Base-by-base conservation (phyloP, 2,888 invertebrate genomes). In the Parnassius glacialis region DNA sequence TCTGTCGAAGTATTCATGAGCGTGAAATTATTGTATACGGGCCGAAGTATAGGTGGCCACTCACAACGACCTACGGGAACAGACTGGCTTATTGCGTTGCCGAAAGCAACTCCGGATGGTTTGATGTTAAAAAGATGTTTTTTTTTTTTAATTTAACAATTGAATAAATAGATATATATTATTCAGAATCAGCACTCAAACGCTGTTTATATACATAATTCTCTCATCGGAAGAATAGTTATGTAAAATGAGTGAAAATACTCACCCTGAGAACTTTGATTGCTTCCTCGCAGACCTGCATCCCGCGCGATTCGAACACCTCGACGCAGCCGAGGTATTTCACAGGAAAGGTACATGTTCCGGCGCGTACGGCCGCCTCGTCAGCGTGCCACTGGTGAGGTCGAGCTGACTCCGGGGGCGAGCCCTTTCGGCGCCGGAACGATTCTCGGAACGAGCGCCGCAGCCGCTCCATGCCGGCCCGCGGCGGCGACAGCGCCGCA, bases 251-350 rank as follows among this genome's bases (percentile, higher is more conserved):
- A 34, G 34, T 34, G 34, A 34, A 7, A 34, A 1, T 34, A 92
- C 95, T 94, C 87, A 98, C 98, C 93, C 98, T 94, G 67, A 99
- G 94, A 70, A 98, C 97, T 93, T 99, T 99, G 67, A 99, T 94
- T 57, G 99, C 99, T 87, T 99, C 99, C 87, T 99, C 99, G 92
- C 99, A 99, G 65, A 99, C 98, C 91, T 98, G 98, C 98, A 99
- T 99, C 57, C 99, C 99, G 79, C 99, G 94, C 10, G 99, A 99
- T 92, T 99, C 99, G 91, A 98, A 99, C 48, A 99, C 99, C 92
- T 99, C 99, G 55, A 99, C 98, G 86, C 99, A 98, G 69, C 99
- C 99, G 80, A 99, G 93, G 92, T 99, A 99, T 94, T 99, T 98
- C 73, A 99, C 99, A 71, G 97, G 95, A 92, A 99, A 99, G 78